Evolutionary conservation across 2,888 invertebrate genomes (phyloP).

Genomic region (Apamea sordens): DNA sequence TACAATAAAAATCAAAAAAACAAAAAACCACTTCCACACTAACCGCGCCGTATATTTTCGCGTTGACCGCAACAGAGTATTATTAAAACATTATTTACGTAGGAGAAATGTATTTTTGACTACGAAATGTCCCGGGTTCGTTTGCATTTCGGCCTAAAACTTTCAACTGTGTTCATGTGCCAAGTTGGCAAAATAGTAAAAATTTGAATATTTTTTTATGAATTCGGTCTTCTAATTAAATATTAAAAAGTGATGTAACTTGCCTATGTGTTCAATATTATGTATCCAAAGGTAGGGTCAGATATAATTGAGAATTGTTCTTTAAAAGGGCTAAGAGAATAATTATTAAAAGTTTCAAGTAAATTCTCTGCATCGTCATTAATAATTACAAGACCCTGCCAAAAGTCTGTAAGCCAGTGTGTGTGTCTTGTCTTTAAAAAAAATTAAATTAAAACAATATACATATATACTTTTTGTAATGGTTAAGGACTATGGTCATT

Average conservation of each 20-base stretch:
- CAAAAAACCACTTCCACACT: slow-evolving; percentile 44
- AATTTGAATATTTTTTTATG: slow-evolving; percentile 25
- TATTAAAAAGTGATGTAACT: neutral
- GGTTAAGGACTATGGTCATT: no score
- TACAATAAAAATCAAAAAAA: neutral
- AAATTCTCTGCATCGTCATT: neutral
- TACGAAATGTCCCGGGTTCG: slow-evolving; percentile 62
- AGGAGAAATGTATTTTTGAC: slow-evolving; percentile 81
- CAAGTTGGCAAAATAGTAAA: slow-evolving; percentile 37
- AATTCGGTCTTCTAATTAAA: neutral
- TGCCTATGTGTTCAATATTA: neutral
- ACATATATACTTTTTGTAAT: no score
- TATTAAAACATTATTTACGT: slow-evolving; percentile 83
- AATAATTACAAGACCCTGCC: no score
- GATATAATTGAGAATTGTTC: neutral
- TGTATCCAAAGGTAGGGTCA: neutral
- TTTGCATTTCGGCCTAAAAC: slow-evolving; percentile 65
- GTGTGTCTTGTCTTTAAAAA: no score
- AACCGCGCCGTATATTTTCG: slow-evolving; percentile 68
- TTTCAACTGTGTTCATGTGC: slow-evolving; percentile 48
- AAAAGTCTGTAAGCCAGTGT: no score
- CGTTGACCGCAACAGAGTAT: slow-evolving; percentile 77
- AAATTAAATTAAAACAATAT: no score
- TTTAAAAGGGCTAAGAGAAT: neutral
- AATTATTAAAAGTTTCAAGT: neutral